Conservation (phyloP, 1,140 invertebrate genomes). For the Planococcus citri region DNA sequence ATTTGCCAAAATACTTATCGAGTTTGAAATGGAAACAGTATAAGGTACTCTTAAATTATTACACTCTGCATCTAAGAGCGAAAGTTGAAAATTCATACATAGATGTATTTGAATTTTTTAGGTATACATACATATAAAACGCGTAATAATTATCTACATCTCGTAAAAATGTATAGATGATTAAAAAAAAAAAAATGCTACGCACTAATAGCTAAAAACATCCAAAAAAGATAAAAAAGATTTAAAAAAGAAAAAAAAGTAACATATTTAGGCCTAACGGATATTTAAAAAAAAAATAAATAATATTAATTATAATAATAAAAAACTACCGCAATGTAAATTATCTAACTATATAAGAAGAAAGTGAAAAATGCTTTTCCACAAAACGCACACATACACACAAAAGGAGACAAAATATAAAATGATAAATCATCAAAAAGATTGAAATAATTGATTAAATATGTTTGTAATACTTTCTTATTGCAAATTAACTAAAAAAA, state of each 20-base stretch:
- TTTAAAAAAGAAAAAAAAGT: constrained; percentile 10
- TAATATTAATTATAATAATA: no score
- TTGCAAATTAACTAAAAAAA: neutral
- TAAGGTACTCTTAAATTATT: no score
- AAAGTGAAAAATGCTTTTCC: neutral
- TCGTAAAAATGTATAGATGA: neutral
- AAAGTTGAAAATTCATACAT: no score
- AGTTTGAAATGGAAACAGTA: no score
- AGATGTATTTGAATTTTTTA: no score
- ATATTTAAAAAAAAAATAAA: neutral
- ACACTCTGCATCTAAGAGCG: no score
- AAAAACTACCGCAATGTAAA: neutral
- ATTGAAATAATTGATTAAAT: constrained; percentile 4
- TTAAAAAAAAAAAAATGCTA: neutral
- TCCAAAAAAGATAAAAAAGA: constrained; percentile 10
- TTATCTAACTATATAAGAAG: neutral
- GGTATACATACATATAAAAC: neutral
- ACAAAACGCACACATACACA: neutral
- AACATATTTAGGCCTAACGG: constrained; percentile 16
- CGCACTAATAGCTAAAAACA: neutral
- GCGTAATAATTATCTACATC: neutral
- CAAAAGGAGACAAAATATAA: neutral
- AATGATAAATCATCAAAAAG: constrained; percentile 4
- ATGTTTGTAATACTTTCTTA: constrained; percentile 8
- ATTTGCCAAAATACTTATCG: no score